phyloP scores from a whole-genome alignment of 2,113 vertebrate species.

The Protobothrops mucrosquamatus region DNA sequence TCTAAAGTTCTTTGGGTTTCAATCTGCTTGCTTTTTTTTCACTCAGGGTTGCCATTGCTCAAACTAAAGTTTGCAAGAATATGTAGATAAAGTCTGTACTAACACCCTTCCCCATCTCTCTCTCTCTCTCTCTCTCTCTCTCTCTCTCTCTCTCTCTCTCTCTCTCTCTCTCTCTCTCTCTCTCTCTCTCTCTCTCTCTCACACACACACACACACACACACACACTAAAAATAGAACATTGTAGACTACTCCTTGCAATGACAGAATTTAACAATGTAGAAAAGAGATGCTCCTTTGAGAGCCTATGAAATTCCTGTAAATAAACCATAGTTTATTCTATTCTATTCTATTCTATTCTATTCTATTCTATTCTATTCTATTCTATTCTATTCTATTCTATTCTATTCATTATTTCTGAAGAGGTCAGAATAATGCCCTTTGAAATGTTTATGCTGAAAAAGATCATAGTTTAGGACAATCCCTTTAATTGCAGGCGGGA shows the following conservation, averaged over 20 bases:
- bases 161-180: no score
- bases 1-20: neutral
- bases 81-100: neutral
- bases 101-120: neutral
- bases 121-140: no score
- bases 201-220: neutral
- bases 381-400: no score
- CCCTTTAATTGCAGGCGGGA: neutral
- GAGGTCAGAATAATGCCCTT: neutral
- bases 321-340: neutral
- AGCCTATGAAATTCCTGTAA: neutral
- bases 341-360: no score
- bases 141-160: no score
- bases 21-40: neutral
- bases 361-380: no score
- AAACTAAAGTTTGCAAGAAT: neutral
- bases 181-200: no score
- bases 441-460: neutral
- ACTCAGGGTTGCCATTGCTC: neutral
- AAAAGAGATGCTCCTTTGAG: neutral
- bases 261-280: neutral
- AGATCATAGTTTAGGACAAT: neutral
- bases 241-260: neutral
- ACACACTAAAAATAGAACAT: neutral
- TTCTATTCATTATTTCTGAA: neutral